phyloP scores from a whole-genome alignment of 2,113 vertebrate species.

The Myotis yumanensis region DNA sequence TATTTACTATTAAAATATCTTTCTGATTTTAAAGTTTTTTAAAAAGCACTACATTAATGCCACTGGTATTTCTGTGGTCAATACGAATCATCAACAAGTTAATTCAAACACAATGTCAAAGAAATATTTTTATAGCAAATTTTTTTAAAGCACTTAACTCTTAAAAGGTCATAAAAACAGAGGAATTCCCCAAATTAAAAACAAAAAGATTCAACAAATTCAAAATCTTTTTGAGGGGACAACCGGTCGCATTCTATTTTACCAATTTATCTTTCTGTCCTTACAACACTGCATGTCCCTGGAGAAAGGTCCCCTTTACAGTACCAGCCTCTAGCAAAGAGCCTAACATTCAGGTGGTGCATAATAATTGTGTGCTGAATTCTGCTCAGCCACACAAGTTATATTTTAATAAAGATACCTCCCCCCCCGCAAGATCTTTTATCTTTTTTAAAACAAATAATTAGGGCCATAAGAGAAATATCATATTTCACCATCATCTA shows the following conservation, averaged over 20 bases:
- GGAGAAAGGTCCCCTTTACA: neutral
- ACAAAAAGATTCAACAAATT: conserved; percentile 31
- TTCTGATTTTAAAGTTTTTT: neutral
- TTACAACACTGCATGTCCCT: neutral
- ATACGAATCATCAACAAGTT: neutral
- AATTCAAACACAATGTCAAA: neutral
- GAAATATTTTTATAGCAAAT: neutral
- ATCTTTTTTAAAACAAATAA: neutral
- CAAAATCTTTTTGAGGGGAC: neutral
- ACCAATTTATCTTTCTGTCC: neutral
- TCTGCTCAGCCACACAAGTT: neutral
- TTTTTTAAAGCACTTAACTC: conserved; percentile 19
- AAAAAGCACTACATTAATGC: neutral
- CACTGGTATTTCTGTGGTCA: neutral
- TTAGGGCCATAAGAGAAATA: neutral
- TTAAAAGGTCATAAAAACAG: neutral
- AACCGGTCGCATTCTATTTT: neutral
- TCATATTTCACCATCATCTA: neutral
- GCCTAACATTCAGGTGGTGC: neutral
- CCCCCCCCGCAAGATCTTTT: neutral
- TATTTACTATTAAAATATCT: neutral
- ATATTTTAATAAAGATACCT: neutral
- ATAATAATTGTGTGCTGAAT: neutral
- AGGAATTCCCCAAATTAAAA: neutral
- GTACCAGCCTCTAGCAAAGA: neutral